Evolutionary conservation across 2,113 vertebrate genomes (phyloP).

Genomic region (Notothenia coriiceps): DNA sequence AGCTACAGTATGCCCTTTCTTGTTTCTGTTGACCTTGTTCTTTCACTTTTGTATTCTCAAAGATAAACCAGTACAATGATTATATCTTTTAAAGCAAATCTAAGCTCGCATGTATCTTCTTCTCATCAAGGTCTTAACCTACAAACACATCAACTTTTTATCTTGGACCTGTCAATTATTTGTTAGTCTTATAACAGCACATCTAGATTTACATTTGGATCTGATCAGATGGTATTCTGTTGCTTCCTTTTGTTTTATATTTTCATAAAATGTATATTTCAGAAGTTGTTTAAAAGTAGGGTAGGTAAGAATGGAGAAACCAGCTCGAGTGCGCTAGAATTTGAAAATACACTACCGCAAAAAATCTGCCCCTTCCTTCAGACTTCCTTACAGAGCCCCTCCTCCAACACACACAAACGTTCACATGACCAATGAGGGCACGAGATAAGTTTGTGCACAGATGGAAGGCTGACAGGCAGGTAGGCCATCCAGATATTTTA

Average conservation of each 20-base stretch:
- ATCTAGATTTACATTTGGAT: not conserved
- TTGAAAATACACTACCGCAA: no score
- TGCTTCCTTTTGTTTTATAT: not conserved
- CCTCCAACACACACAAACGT: no score
- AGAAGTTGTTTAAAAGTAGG: not conserved
- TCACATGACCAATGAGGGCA: no score
- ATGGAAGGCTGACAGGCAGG: no score
- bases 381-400: no score
- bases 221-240: not conserved
- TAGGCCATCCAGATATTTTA: no score
- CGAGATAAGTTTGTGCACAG: no score
- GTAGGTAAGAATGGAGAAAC: no score
- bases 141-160: not conserved
- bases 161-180: not conserved
- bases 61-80: not conserved
- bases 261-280: conserved; percentile 7
- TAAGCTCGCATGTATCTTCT: not conserved
- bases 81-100: no score
- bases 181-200: no score
- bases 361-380: no score
- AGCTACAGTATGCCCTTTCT: conserved; percentile 24
- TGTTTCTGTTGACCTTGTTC: conserved; percentile 1
- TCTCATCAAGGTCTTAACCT: not conserved
- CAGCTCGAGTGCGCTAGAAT: no score
- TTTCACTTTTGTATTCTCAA: not conserved